phyloP scores from a whole-genome alignment of 2,113 vertebrate genomes.

The Engystomops pustulosus region DNA sequence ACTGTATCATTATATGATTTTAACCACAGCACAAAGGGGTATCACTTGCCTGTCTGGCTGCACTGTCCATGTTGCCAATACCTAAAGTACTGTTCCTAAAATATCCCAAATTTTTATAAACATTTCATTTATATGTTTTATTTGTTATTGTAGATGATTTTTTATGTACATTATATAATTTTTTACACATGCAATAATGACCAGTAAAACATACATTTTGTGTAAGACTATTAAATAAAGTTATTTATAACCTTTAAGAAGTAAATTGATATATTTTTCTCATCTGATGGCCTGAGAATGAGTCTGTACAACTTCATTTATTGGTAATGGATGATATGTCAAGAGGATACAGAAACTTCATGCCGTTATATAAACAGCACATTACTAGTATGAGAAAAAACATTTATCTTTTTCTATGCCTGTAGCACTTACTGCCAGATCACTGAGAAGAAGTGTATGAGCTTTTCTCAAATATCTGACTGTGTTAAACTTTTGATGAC shows the following conservation, averaged over 20 bases:
- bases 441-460: constrained; percentile 32
- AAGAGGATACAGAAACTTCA: constrained; percentile 39
- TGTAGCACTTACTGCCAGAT: constrained; percentile 51
- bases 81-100: background rate
- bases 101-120: background rate
- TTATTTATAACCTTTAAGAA: background rate
- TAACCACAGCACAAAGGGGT: no score
- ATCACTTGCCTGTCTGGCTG: background rate
- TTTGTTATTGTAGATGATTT: no score
- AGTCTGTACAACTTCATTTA: constrained; percentile 35
- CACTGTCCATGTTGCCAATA: background rate
- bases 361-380: constrained; percentile 39
- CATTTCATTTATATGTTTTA: background rate
- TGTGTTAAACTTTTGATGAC: constrained; percentile 12
- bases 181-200: no score
- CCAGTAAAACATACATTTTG: background rate
- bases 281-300: constrained; percentile 13
- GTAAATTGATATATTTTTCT: background rate
- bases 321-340: constrained; percentile 51
- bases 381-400: constrained; percentile 45
- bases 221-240: background rate
- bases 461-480: constrained; percentile 18
- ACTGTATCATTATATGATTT: no score
- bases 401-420: constrained; percentile 51
- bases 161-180: no score